phyloP scores from a whole-genome alignment of 2,888 invertebrate genomes.

The Drosophila bunnanda region DNA sequence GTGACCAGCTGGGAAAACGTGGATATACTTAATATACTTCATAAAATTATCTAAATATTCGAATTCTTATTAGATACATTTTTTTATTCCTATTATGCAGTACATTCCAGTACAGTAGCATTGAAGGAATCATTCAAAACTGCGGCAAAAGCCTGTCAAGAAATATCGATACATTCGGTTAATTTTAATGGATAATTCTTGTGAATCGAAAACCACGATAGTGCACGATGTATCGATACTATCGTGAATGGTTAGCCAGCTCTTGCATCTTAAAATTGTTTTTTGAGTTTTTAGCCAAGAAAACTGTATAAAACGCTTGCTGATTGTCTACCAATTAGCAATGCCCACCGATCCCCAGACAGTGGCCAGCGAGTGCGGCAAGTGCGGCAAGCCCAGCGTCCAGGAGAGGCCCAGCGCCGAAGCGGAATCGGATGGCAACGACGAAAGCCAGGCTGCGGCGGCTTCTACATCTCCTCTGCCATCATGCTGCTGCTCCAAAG shows the following conservation, averaged over 20 bases:
- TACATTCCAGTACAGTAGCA: no score
- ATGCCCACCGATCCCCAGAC: slow-evolving; percentile 37
- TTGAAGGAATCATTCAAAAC: no score
- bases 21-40: neutral
- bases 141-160: no score
- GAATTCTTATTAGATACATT: no score
- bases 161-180: no score
- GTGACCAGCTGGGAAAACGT: neutral
- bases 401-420: neutral
- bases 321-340: slow-evolving; percentile 11
- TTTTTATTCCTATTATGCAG: no score
- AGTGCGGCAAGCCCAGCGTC: slow-evolving; percentile 16
- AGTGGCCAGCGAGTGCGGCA: slow-evolving; percentile 16
- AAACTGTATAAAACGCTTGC: slow-evolving; percentile 33
- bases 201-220: no score
- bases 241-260: neutral
- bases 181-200: no score
- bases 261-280: slow-evolving; percentile 1
- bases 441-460: neutral
- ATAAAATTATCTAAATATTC: no score
- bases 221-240: no score
- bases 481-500: neutral
- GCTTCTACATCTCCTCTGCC: neutral
- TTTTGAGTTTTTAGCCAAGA: slow-evolving; percentile 6
- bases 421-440: slow-evolving; percentile 1